Conservation (phyloP, 2,113 vertebrate species). For the Salminus brasiliensis region DNA sequence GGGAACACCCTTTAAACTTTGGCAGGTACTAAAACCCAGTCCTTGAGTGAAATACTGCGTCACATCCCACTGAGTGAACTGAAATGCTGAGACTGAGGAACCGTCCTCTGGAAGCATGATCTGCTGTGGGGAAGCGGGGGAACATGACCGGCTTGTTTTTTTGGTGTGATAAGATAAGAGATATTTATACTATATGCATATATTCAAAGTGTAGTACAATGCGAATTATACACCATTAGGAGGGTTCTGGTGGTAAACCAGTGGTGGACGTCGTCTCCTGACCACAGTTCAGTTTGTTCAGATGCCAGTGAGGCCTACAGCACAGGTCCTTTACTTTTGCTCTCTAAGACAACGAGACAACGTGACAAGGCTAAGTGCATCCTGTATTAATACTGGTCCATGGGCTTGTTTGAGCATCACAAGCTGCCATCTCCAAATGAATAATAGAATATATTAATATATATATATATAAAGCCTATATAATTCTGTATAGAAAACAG, state of each 20-base stretch:
- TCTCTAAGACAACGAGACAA: slow-evolving; percentile 33
- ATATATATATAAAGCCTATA: slow-evolving; percentile 50
- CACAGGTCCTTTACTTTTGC: not conserved
- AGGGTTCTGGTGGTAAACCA: too few relatives aligned
- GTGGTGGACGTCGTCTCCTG: too few relatives aligned
- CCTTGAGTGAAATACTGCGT: slow-evolving; percentile 59
- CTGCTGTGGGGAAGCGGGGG: too few relatives aligned
- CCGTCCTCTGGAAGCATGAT: slow-evolving; percentile 59
- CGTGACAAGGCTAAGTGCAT: slow-evolving; percentile 72
- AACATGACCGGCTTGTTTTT: too few relatives aligned
- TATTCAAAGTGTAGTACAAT: slow-evolving; percentile 44
- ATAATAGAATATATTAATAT: slow-evolving; percentile 55
- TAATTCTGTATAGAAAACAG: slow-evolving; percentile 44
- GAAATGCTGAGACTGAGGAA: slow-evolving; percentile 38
- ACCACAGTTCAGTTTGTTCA: not conserved
- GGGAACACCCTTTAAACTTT: slow-evolving; percentile 25
- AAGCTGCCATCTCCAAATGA: slow-evolving; percentile 44
- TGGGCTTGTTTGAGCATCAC: slow-evolving; percentile 44
- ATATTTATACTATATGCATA: slow-evolving; percentile 43
- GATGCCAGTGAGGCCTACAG: not conserved
- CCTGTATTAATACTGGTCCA: slow-evolving; percentile 58
- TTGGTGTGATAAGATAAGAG: too few relatives aligned
- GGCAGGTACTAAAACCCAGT: slow-evolving; percentile 40
- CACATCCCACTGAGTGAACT: slow-evolving; percentile 14
- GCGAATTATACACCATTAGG: slow-evolving; percentile 65